Evolutionary conservation across 2,888 invertebrate species (phyloP), one percentile per base, ranked within the genome.

Genomic region (Lithosia quadra): DNA sequence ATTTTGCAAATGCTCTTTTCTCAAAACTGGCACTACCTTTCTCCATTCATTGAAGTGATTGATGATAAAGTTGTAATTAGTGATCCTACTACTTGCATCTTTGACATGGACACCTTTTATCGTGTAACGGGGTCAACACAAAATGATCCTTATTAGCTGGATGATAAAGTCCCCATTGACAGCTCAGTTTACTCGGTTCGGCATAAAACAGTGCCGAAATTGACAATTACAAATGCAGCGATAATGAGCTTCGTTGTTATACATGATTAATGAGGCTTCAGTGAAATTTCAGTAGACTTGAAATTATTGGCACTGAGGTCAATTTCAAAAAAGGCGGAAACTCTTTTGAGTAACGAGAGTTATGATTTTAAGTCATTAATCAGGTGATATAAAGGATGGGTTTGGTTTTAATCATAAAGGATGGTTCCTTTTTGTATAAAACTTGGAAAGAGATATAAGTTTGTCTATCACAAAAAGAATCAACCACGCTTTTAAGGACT

Each of bases 201-300:
- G 69, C 69, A 69, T 80, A 80, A 80, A 83, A 86, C 86, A 84
- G 77, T 86, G 85, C 88, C 88, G 83, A 92, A 91, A 91, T 88
- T 91, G 92, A 91, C 91, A 92, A 92, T 91, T 91, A 92, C 90
- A 91, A 92, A 93, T 92, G 90, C 88, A 89, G 83, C 88, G 86
- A 88, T 93, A 94, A 94, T 93, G 92, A 92, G 91, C 85, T 89
- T 85, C 84, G 89, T 91, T 90, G 90, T 90, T 89, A 87, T 87
- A 86, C 85, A 89, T 93, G 92, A 93, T 92, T 91, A 90, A 93
- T 91, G 91, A 87, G 82, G 71, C 81, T 79, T 79, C 82, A 83
- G 84, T 78, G 83, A 89, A 90, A 88, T 86, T 89, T 86, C 81
- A 84, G 84, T 75, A 76, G 79, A 80, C 82, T 76, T 75, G 75